Evolutionary conservation across 2,797 vertebrate genomes (phyloP), one percentile per base, ranked within the genome.

Genomic region (Eulemur mongoz): DNA sequence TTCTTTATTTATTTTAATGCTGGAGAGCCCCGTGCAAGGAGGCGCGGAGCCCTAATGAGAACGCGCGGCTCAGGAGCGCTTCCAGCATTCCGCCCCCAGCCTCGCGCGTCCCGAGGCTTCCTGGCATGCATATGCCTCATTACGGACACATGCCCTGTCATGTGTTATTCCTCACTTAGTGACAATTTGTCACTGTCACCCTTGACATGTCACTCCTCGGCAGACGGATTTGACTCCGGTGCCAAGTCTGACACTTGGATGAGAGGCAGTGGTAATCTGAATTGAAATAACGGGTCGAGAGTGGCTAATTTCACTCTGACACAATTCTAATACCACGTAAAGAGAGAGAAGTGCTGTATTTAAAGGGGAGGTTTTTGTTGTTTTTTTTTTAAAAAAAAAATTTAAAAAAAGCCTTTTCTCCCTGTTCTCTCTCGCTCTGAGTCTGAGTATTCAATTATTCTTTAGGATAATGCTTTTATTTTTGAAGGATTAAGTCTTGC

Each of bases 131-230:
- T 85, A 96, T 96, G 97, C 98, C 98, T 99, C 98, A 99, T 99
- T 99, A 99, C 96, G 98, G 98, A 98, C 98, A 11, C 98, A 98
- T 0, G 94, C 98, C 98, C 98, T 98, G 98, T 98, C 98, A 97
- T 97, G 98, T 98, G 98, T 97, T 98, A 98, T 98, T 98, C 98
- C 98, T 98, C 98, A 99, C 98, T 99, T 99, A 99, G 98, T 98
- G 98, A 99, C 98, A 98, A 99, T 99, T 99, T 99, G 98, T 99
- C 98, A 99, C 98, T 99, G 98, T 99, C 98, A 98, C 98, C 98
- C 98, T 98, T 98, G 98, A 98, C 98, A 98, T 98, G 98, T 98
- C 98, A 98, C 97, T 98, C 98, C 98, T 97, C 98, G 70, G 98
- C 98, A 98, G 98, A 98, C 98, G 97, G 98, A 98, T 98, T 94